Evolutionary conservation across 2,797 vertebrate species (phyloP), one percentile per base, ranked within the genome.

Genomic region (Poeciliopsis gracilis): DNA sequence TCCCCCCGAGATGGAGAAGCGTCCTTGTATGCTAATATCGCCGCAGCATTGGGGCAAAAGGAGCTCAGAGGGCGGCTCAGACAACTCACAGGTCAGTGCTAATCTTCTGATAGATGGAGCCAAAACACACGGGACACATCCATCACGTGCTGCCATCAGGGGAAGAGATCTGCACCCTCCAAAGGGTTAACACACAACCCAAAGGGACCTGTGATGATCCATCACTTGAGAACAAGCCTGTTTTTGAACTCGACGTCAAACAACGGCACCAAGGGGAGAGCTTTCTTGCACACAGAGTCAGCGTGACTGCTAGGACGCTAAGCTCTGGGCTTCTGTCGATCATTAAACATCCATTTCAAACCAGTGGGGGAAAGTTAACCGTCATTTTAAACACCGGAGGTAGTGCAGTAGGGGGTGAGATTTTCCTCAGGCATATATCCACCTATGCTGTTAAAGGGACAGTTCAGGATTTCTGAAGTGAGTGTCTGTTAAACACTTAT

Each of bases 61-160:
- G 85, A 90, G 92, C 91, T 91, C 83, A 28, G 88, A 93, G 92
- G 92, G 94, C 91, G 72, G 87, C 86, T 84, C 84, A 90, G 92
- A 93, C 93, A 90, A 86, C 94, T 94, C 89, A 82, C 91, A 95
- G 95, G 93, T 95, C 94, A 95, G 87, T 88, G 93, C 93, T 96
- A 95, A 95, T 96, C 94, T 95, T 85, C 93, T 96, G 94, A 96
- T 95, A 93, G 90, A 95, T 95, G 93, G 88, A 86, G 92, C 90
- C 91, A 86, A 89, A 91, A 92, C 93, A 95, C 94, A 91, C 83
- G 77, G 86, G 89, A 89, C 91, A 82, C 91, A 96, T 96, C 93
- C 93, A 96, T 96, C 95, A 96, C 87, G 74, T 51, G 38, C 85
- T 49, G 83, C 87, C 86, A 84, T 90, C 88, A 77, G 92, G 84